Conservation (phyloP, 2,888 invertebrate species). For the Troides aeacus region DNA sequence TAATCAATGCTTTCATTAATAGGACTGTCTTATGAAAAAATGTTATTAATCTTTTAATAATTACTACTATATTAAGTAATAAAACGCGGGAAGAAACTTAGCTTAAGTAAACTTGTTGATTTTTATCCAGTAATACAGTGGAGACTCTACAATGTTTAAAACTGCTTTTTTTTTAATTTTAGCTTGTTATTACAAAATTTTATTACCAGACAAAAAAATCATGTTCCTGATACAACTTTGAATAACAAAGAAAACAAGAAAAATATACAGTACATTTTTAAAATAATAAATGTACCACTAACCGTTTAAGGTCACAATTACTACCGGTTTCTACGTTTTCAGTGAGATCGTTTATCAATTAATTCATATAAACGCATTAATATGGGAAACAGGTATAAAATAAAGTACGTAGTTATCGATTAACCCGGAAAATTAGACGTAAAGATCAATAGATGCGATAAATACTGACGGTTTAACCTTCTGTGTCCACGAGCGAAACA, state of each 20-base stretch:
- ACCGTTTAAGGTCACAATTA: background rate
- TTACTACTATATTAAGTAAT: too few relatives aligned
- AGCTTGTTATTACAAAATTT: too few relatives aligned
- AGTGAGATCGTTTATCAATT: background rate
- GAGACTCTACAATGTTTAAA: too few relatives aligned
- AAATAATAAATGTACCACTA: background rate
- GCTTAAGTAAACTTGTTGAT: too few relatives aligned
- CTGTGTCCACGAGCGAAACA: slow-evolving; percentile 40
- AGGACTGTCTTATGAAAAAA: too few relatives aligned
- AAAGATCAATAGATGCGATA: slow-evolving; percentile 55
- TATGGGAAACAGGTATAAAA: slow-evolving; percentile 14
- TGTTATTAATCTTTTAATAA: too few relatives aligned
- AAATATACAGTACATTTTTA: background rate
- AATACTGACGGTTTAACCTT: slow-evolving; percentile 41
- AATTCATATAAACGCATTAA: background rate
- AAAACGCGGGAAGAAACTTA: too few relatives aligned
- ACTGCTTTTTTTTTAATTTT: too few relatives aligned
- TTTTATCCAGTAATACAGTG: too few relatives aligned
- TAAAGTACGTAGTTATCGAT: slow-evolving; percentile 3
- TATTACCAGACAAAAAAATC: too few relatives aligned
- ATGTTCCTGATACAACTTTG: too few relatives aligned
- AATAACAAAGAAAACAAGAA: background rate
- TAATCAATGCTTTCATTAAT: too few relatives aligned
- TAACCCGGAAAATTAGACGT: slow-evolving; percentile 42
- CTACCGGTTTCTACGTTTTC: background rate